Evolutionary conservation across 2,797 vertebrate genomes (phyloP).

Genomic region (Nannoperca australis): DNA sequence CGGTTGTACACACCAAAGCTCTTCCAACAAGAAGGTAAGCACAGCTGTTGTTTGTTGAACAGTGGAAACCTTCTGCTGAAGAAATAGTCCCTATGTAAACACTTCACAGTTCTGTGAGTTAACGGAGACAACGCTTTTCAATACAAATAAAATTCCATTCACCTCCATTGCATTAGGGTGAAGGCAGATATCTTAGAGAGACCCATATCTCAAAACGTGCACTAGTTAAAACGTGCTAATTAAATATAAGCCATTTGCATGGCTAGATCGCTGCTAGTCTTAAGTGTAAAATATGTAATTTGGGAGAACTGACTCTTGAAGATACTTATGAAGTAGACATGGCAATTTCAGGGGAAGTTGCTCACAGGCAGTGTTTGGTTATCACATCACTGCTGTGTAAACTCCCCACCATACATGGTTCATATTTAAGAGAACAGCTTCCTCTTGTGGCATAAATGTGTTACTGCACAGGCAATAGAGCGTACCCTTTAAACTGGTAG

Average conservation of each 20-base stretch:
- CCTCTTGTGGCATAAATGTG: constrained; percentile 59
- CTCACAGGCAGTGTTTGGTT: not conserved
- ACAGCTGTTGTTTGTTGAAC: constrained; percentile 15
- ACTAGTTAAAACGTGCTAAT: not conserved
- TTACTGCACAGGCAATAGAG: not conserved
- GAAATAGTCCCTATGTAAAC: constrained; percentile 6
- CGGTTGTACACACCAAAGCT: constrained; percentile 89
- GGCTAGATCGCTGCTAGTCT: not conserved
- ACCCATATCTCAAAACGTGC: not conserved
- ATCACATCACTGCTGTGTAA: constrained; percentile 1
- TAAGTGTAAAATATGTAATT: not conserved
- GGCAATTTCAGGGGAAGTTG: not conserved
- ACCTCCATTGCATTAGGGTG: not conserved
- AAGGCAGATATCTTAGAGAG: not conserved
- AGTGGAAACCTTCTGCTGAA: not conserved
- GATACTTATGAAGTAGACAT: not conserved
- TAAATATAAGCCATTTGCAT: not conserved
- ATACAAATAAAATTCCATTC: not conserved
- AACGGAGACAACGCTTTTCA: not conserved
- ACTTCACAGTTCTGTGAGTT: constrained; percentile 4
- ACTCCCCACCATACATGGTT: not conserved
- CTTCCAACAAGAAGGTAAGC: constrained; percentile 94
- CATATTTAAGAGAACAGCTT: constrained; percentile 47
- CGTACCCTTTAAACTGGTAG: not conserved
- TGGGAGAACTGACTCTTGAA: not conserved